Percentiles rank a stretch among this genome's conserved stretches.
Evolutionary conservation across 2,888 invertebrate species (phyloP).

Genomic region (Campoplex capitator): DNA sequence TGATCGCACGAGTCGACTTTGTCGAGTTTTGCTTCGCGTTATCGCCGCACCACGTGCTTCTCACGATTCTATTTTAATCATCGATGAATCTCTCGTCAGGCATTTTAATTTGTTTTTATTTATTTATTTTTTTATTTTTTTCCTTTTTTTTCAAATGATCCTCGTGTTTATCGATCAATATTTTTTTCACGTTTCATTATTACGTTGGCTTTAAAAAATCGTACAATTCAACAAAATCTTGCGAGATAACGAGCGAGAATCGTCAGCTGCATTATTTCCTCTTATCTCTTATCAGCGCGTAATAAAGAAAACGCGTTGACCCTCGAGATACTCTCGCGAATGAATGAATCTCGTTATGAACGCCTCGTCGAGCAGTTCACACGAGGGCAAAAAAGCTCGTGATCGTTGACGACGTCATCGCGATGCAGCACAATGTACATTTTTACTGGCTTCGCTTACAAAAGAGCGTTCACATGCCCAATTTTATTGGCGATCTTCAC

Average conservation of each 20-base stretch:
- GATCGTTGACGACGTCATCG: conserved; percentile 40
- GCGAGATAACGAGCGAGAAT: neutral
- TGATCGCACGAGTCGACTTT: conserved; percentile 7
- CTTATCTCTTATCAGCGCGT: conserved; percentile 48
- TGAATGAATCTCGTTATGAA: conserved; percentile 69
- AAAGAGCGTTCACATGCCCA: neutral
- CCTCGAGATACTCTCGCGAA: conserved; percentile 64
- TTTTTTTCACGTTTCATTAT: neutral
- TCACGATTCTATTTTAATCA: conserved; percentile 1
- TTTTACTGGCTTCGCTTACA: neutral
- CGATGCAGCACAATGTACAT: conserved; percentile 12
- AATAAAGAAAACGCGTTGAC: conserved; percentile 65
- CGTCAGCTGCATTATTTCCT: conserved; percentile 27
- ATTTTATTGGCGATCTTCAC: neutral
- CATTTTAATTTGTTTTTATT: neutral
- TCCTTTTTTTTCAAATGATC: neutral
- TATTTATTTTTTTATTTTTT: no score
- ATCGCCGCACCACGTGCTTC: conserved; percentile 29
- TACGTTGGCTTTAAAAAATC: neutral
- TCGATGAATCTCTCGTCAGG: neutral
- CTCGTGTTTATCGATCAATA: neutral
- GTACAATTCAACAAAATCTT: neutral
- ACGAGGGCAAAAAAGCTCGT: conserved; percentile 50
- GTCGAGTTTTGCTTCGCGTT: neutral
- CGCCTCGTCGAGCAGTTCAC: conserved; percentile 62